Evolutionary conservation across 2,888 invertebrate species (phyloP), one percentile per base, ranked within the genome.

Genomic region (Macrophya annulata): DNA sequence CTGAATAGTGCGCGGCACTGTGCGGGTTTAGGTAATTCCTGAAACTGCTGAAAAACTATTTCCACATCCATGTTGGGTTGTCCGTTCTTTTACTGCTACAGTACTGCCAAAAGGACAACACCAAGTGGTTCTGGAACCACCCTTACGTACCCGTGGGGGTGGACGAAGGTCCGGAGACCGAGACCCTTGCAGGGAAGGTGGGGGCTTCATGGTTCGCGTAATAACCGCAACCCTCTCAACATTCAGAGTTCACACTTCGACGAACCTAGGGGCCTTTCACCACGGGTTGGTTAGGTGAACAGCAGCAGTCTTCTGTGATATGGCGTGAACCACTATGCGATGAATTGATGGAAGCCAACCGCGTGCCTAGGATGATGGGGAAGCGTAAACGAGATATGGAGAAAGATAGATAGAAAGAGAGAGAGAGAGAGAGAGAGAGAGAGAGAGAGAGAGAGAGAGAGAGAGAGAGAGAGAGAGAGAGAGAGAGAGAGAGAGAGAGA

Each of bases 231-330:
- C 76, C 84, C 74, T 84, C 84, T 74, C 62, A 10, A 79, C 85
- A 85, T 85, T 85, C 85, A 85, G 85, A 85, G 85, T 85, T 85
- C 85, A 85, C 79, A 77, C 81, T 79, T 79, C 85, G 85, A 48
- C 85, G 85, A 85, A 17, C 68, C 15, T 31, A 31, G 15, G 10
- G 51, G 25, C 43, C 40, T 51, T 68, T 68, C 68, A 37, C 68
- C 72, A 10, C 55, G 4, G 15, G 3, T 21, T 71, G 74, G 17
- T 25, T 71, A 25, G 72, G 84, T 37, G 72, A 74, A 31, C 76
- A 76, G 37, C 76, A 76, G 37, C 25, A 55, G 59, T 85, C 48
- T 65, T 62, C 85, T 76, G 85, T 85, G 85, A 85, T 85, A 85
- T 85, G 85, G 85, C 62, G 85, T 45, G 85, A 81, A 85, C 79